Base-by-base conservation (phyloP, 2,888 invertebrate species). In the Acanthosepion lycidas region DNA sequence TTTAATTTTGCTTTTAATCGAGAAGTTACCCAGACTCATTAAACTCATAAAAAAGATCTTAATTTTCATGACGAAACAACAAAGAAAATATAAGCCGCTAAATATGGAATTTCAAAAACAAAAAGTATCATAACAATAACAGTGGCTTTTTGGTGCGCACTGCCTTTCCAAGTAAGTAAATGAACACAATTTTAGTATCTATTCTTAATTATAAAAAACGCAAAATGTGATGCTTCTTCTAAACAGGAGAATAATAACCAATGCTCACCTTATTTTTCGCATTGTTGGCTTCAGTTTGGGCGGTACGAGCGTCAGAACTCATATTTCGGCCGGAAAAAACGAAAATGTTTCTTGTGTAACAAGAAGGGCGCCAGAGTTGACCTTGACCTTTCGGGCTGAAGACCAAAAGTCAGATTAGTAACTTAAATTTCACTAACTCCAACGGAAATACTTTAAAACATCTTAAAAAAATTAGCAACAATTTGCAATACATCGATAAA, bases 281-380 rank as follows among this genome's bases (percentile, higher is more conserved):
- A 93, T 93, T 93, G 49, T 93, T 93, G 5, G 93, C 93, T 26
- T 93, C 93, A 48, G 93, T 93, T 53, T 53, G 93, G 53, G 49
- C 48, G 33, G 49, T 53, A 53, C 53, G 93, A 28, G 49, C 93
- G n/a, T 51, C 51, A 8, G 48, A 53, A 93, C 93, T 93, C 93
- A 93, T 93, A 49, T 28, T 93, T 93, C 15, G 78, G 78, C 78
- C 78, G 78, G 78, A 12, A 78, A 78, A 78, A 78, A 18, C 78
- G 78, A 78, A 78, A 78, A 78, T 78, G 78, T 78, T 78, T 33
- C 78, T 78, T 12, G n/a, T 78, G 78, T 3, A n/a, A 15, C n/a
- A 78, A 78, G 78, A 78, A 78, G 78, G 78, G 78, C 78, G 78
- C 78, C 78, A 78, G n/a, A n/a, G 33, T 78, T 78, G 78, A 78